Evolutionary conservation across 2,797 vertebrate genomes (phyloP).

Genomic region (Gallinago solitaria): DNA sequence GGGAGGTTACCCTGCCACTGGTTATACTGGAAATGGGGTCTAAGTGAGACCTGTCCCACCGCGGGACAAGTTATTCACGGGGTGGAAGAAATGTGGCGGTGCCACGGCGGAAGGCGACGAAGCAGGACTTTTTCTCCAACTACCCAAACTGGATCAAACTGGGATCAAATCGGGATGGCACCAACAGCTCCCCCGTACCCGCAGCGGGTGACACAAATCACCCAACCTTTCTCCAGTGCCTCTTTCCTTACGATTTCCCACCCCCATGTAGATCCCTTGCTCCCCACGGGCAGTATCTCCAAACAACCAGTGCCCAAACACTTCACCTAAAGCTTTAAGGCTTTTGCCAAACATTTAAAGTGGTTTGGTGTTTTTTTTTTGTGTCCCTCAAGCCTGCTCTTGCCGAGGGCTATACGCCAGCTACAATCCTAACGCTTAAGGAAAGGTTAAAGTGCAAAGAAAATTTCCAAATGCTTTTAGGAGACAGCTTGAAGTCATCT

Average conservation of each 20-base stretch:
- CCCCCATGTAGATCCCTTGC: background rate
- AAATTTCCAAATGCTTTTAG: background rate
- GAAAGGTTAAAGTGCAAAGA: conserved; percentile 44
- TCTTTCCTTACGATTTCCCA: rapidly evolving
- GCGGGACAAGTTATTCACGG: rapidly evolving
- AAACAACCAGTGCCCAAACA: background rate
- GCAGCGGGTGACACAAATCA: background rate
- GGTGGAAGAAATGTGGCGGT: background rate
- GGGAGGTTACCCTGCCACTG: background rate
- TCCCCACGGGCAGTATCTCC: background rate
- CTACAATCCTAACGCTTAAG: background rate
- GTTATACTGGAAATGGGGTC: background rate
- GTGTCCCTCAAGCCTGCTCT: background rate
- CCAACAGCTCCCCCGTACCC: background rate
- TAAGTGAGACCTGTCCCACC: background rate
- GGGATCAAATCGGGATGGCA: background rate
- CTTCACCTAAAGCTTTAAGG: conserved; percentile 3
- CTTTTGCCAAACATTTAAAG: background rate
- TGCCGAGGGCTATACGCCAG: background rate
- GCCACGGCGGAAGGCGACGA: background rate
- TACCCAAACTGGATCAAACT: background rate
- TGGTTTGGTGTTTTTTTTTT: background rate
- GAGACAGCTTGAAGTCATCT: background rate
- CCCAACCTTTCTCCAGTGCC: background rate
- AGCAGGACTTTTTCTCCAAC: background rate